Evolutionary conservation across 2,797 vertebrate genomes (phyloP).

Genomic region (Platalea minor): DNA sequence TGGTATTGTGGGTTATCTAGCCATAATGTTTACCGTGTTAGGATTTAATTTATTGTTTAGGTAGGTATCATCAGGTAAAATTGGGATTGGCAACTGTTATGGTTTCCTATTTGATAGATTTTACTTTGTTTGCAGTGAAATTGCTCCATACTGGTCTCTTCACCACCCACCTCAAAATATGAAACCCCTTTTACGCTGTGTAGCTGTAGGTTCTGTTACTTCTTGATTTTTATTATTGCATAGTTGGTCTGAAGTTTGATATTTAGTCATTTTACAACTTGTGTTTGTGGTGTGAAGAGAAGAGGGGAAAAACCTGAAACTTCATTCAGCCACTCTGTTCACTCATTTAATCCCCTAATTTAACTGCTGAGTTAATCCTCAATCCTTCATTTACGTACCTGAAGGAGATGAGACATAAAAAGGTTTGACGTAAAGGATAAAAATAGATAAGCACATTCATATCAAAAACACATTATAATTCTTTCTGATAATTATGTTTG

Average conservation of each 20-base stretch:
- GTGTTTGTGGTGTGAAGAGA: not conserved
- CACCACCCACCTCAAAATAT: not conserved
- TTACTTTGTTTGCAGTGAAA: not conserved
- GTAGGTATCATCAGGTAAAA: constrained; percentile 40
- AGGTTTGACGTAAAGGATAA: not conserved
- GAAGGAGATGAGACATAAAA: not conserved
- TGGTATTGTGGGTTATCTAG: constrained; percentile 76
- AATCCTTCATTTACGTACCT: not conserved
- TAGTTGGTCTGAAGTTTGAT: not conserved
- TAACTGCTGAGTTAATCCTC: not conserved
- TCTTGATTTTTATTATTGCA: not conserved
- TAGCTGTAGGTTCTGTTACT: not conserved
- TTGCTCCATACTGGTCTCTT: not conserved
- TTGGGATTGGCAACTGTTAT: not conserved
- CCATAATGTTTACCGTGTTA: constrained; percentile 80
- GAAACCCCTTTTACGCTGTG: not conserved
- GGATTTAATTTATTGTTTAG: constrained; percentile 81
- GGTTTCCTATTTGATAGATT: not conserved
- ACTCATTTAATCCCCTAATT: not conserved
- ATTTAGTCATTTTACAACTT: not conserved
- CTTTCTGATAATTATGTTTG: not conserved
- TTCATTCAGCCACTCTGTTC: not conserved
- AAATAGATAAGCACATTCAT: not conserved
- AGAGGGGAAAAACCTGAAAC: not conserved
- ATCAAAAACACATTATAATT: not conserved